Evolutionary conservation across 2,888 invertebrate genomes (phyloP).

Genomic region (Pachydiplax longipennis): DNA sequence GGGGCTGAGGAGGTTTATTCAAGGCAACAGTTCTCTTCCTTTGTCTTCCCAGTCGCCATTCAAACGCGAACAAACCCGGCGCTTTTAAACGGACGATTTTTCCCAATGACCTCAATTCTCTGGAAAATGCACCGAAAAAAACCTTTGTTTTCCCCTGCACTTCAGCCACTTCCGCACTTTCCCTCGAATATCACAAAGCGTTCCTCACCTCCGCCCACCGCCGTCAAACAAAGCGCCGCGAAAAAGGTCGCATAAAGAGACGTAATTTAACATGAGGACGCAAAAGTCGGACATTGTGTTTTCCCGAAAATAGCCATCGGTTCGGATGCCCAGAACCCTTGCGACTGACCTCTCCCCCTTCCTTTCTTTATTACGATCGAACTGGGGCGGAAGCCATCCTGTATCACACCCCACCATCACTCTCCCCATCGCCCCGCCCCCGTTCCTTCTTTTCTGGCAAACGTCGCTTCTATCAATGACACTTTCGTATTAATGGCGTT

Average conservation of each 20-base stretch:
- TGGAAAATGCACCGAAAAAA: not conserved
- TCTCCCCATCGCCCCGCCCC: not conserved
- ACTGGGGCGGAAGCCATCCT: conserved; percentile 12
- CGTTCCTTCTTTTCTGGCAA: not conserved
- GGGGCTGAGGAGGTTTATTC: too few relatives aligned
- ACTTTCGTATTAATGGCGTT: not conserved
- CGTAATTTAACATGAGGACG: conserved; percentile 23
- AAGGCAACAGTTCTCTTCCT: too few relatives aligned
- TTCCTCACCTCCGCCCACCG: not conserved
- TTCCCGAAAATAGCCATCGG: conserved; percentile 32
- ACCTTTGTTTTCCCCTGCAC: not conserved
- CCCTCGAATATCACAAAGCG: conserved; percentile 28
- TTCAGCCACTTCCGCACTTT: not conserved
- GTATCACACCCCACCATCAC: not conserved
- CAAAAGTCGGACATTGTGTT: conserved; percentile 22
- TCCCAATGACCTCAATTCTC: not conserved
- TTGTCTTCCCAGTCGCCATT: not conserved
- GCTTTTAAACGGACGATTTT: not conserved
- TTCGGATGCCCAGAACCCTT: not conserved
- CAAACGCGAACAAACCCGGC: not conserved
- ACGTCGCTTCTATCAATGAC: not conserved
- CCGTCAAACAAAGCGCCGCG: not conserved
- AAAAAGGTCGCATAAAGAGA: not conserved
- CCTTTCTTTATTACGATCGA: conserved; percentile 12
- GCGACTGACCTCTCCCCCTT: not conserved